A percentile compares a stretch with the other conserved stretches of the same genome.
phyloP scores from a whole-genome alignment of 1,140 invertebrate genomes.

The Aradophagus sp. region DNA sequence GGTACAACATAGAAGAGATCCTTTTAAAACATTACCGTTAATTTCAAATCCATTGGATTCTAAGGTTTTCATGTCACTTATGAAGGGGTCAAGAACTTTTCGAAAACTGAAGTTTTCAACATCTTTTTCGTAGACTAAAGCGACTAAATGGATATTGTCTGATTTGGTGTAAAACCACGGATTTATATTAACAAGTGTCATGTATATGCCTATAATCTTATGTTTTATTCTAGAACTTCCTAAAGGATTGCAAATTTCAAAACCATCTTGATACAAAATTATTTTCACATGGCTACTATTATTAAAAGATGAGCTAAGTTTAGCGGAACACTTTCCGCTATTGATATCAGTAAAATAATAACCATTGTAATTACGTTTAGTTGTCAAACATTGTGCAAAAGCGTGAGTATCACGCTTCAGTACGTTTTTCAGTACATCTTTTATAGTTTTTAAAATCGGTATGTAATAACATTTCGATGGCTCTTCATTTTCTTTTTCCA shows the following conservation, averaged over 20 bases:
- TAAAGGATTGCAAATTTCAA: constrained; percentile 25
- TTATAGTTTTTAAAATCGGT: constrained; percentile 23
- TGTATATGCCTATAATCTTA: too few relatives aligned
- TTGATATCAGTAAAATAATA: constrained; percentile 21
- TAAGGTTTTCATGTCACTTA: constrained; percentile 21
- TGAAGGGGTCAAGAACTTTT: constrained; percentile 20
- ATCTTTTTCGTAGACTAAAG: constrained; percentile 13
- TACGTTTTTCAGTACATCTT: constrained; percentile 16
- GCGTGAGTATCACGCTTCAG: constrained; percentile 2
- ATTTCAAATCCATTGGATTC: constrained; percentile 21
- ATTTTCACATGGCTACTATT: not conserved
- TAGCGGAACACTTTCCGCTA: constrained; percentile 1
- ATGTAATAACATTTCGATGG: too few relatives aligned
- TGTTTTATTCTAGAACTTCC: too few relatives aligned
- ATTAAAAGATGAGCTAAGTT: constrained; percentile 1
- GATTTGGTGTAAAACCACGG: too few relatives aligned
- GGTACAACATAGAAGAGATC: constrained; percentile 4
- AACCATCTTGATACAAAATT: constrained; percentile 26
- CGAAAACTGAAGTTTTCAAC: constrained; percentile 14
- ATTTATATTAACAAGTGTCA: too few relatives aligned
- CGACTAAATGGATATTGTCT: constrained; percentile 1
- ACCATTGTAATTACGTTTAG: constrained; percentile 11
- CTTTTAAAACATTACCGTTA: constrained; percentile 1
- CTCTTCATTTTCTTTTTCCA: too few relatives aligned
- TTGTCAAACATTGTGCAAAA: constrained; percentile 13